These are phyloP conservation scores for Palloptera scutellata DNA, from an alignment of 2,888 invertebrate species.

Conservation along the genomic window DNA sequence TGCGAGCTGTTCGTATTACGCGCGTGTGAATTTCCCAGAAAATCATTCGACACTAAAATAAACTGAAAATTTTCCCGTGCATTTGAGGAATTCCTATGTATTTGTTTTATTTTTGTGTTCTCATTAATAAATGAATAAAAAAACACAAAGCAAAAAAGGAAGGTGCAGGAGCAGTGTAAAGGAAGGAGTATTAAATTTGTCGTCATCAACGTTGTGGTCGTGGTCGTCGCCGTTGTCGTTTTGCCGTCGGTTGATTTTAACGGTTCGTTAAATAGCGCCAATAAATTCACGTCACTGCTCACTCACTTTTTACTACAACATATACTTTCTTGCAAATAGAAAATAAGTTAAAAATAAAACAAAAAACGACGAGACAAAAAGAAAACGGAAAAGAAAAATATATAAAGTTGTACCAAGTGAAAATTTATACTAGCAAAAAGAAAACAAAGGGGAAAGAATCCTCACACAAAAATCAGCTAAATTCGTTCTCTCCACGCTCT, in stretches of 20 bases:
- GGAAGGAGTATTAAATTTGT: neutral
- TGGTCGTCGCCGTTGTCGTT: neutral
- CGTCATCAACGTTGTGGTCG: too few relatives aligned
- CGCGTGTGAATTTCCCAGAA: too few relatives aligned
- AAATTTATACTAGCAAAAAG: too few relatives aligned
- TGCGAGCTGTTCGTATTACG: neutral
- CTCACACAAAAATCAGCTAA: too few relatives aligned
- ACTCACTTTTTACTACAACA: too few relatives aligned
- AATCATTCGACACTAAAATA: too few relatives aligned
- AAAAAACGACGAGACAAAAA: conserved; percentile 9
- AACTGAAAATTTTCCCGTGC: too few relatives aligned
- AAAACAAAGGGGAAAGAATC: too few relatives aligned
- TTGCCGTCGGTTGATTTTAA: conserved; percentile 18
- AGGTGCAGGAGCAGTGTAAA: neutral
- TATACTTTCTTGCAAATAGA: neutral
- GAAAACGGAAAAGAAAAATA: conserved; percentile 22
- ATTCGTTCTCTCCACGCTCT: too few relatives aligned
- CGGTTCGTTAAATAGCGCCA: conserved; percentile 16
- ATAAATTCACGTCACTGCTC: too few relatives aligned
- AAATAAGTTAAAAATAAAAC: conserved; percentile 2
- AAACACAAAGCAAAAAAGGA: conserved; percentile 1
- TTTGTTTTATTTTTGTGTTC: neutral
- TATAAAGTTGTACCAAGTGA: conserved; percentile 17
- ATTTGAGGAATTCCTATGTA: too few relatives aligned
- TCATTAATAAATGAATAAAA: neutral